A percentile compares a stretch with the other conserved stretches of the same genome.
phyloP scores from a whole-genome alignment of 2,113 vertebrate species.

The Phaethornis superciliosus region DNA sequence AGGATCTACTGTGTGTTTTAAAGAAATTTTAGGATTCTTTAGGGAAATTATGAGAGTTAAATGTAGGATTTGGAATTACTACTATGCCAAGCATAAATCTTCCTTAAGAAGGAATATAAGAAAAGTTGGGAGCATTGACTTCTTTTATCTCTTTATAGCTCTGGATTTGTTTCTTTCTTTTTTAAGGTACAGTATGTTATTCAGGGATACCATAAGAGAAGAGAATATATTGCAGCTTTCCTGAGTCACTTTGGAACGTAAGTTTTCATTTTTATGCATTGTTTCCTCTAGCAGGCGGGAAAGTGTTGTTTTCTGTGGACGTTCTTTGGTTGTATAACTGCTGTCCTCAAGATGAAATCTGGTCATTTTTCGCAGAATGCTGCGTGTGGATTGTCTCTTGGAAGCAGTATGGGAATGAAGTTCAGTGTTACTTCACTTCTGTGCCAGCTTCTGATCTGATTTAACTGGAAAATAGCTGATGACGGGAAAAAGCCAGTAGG shows the following conservation, averaged over 20 bases:
- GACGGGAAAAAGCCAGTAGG: background rate
- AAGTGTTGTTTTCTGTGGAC: background rate
- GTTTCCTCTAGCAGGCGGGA: background rate
- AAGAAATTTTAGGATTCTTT: background rate
- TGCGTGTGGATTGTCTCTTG: background rate
- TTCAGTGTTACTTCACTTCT: background rate
- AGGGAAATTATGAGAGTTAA: background rate
- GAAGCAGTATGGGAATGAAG: background rate
- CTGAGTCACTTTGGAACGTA: conserved; percentile 99
- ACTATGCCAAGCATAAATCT: background rate
- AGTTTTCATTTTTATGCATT: conserved; percentile 68
- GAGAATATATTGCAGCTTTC: conserved; percentile 98
- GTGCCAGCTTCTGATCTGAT: background rate
- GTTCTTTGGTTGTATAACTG: background rate
- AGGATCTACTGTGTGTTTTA: background rate
- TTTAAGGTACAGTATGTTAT: conserved; percentile 97
- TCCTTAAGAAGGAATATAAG: background rate
- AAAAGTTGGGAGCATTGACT: background rate
- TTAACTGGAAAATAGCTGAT: background rate
- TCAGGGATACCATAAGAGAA: conserved; percentile 97
- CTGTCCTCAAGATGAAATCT: background rate
- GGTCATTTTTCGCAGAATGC: background rate
- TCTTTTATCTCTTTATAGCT: background rate
- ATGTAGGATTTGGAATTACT: background rate
- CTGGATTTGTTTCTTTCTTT: conserved; percentile 10